A percentile compares a stretch with the other conserved stretches of the same genome.
Conservation (phyloP, 2,797 vertebrate species). For the Danionella dracula region DNA sequence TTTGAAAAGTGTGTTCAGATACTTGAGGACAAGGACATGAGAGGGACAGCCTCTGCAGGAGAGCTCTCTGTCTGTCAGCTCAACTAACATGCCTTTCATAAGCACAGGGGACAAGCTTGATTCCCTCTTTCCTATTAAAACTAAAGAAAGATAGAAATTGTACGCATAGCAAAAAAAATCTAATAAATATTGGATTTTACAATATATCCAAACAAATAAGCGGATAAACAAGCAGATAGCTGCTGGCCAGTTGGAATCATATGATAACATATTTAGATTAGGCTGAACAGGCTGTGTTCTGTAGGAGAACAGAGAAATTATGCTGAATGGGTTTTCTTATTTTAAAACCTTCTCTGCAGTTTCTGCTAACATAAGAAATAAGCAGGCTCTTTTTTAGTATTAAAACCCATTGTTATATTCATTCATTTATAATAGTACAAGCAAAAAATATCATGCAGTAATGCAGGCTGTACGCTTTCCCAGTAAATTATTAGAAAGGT, state of each 20-base stretch:
- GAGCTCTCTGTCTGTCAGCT: slow-evolving; percentile 1
- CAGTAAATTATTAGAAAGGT: not conserved
- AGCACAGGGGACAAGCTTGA: not conserved
- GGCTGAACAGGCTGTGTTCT: not conserved
- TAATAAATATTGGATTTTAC: too few species aligned
- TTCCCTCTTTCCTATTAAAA: not conserved
- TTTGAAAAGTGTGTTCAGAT: slow-evolving; percentile 11
- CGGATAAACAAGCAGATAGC: not conserved
- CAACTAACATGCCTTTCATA: not conserved
- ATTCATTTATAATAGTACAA: too few species aligned
- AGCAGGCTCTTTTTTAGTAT: too few species aligned
- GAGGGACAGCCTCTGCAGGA: not conserved
- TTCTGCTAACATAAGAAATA: too few species aligned
- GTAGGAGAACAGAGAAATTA: not conserved
- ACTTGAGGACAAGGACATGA: slow-evolving; percentile 19
- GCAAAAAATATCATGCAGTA: too few species aligned
- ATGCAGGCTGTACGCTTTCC: not conserved
- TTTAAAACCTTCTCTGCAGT: not conserved
- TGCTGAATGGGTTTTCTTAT: not conserved
- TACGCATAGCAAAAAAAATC: too few species aligned
- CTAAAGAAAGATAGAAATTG: too few species aligned
- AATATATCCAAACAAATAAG: too few species aligned
- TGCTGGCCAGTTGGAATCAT: not conserved
- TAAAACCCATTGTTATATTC: too few species aligned
- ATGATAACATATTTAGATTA: slow-evolving; percentile 14